These are phyloP conservation scores for Plagodis dolabraria DNA, from an alignment of 2,888 invertebrate species.

Conservation along the genomic window DNA sequence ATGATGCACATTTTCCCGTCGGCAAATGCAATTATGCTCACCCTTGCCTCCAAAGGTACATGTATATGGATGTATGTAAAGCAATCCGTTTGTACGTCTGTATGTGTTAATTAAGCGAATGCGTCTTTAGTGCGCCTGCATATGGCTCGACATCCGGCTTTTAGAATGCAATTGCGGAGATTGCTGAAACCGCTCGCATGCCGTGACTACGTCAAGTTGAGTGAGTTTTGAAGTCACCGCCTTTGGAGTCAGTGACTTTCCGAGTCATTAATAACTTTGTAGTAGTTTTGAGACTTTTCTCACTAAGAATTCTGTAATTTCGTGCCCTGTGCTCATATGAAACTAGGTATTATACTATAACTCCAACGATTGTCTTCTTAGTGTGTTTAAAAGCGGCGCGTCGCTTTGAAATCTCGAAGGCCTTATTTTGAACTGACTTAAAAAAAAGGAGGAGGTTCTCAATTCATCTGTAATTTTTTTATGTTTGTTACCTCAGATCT, in stretches of 20 bases:
- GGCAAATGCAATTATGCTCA: slow-evolving; percentile 22
- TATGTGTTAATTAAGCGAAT: slow-evolving; percentile 50
- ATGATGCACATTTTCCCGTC: slow-evolving; percentile 16
- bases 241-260: slow-evolving; percentile 1
- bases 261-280: background rate
- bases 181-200: background rate
- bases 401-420: no score
- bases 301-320: no score
- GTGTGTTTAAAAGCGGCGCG: no score
- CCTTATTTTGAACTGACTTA: no score
- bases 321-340: no score
- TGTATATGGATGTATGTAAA: slow-evolving; percentile 16
- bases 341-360: no score
- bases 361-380: no score
- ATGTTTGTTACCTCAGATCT: no score
- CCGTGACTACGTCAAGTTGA: background rate
- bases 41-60: slow-evolving; percentile 4
- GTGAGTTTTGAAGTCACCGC: background rate
- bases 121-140: slow-evolving; percentile 38
- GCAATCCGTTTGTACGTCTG: slow-evolving; percentile 28
- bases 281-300: no score
- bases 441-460: no score
- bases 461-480: no score
- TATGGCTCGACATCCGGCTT: slow-evolving; percentile 38
- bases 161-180: slow-evolving; percentile 29